phyloP scores from a whole-genome alignment of 2,888 invertebrate genomes.

The Ectemnius cavifrons region DNA sequence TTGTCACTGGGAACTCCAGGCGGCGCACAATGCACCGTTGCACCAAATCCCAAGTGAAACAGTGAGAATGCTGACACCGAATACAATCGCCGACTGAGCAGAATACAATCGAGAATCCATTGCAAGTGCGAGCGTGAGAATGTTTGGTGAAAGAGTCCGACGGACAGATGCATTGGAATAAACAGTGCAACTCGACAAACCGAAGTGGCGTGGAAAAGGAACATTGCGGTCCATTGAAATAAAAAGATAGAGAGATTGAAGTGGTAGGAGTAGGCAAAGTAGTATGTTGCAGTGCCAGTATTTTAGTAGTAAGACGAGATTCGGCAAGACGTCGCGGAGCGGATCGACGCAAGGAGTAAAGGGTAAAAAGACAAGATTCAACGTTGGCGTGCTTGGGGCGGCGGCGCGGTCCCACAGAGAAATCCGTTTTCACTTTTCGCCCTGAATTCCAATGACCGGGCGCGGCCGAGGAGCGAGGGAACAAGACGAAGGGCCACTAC shows the following conservation, averaged over 20 bases:
- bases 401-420: conserved; percentile 29
- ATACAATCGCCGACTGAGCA: not conserved
- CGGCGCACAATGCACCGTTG: not conserved
- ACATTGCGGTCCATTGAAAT: not conserved
- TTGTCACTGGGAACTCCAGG: conserved; percentile 1
- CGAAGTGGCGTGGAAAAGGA: conserved; percentile 23
- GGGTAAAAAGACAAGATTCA: too few species aligned
- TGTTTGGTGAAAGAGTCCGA: too few species aligned
- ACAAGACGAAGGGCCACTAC: conserved; percentile 31
- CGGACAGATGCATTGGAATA: too few species aligned
- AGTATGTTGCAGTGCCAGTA: not conserved
- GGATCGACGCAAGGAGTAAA: too few species aligned
- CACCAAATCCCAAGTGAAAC: too few species aligned
- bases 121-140: too few species aligned
- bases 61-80: too few species aligned
- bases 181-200: too few species aligned
- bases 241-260: not conserved
- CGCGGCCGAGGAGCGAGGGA: conserved; percentile 46
- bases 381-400: too few species aligned
- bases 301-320: not conserved
- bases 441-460: conserved; percentile 64
- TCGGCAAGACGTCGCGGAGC: not conserved
- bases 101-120: not conserved
- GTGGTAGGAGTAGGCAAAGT: not conserved
- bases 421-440: conserved; percentile 66